Percentiles rank a stretch among this genome's conserved stretches.
Evolutionary conservation across 2,113 vertebrate genomes (phyloP).

Genomic region (Coreoperca whiteheadi): DNA sequence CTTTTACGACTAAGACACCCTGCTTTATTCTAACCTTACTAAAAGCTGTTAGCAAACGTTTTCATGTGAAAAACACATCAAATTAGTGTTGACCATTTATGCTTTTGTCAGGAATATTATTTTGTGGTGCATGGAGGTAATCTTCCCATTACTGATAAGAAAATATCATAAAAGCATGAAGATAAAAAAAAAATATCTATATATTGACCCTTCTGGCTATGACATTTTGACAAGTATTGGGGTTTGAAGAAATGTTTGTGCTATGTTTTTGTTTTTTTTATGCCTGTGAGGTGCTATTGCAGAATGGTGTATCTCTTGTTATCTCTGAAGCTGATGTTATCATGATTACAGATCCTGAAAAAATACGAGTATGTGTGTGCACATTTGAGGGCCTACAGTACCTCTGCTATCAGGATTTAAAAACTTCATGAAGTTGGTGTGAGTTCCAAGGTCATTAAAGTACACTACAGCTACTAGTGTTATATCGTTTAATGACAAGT

Average conservation of each 20-base stretch:
- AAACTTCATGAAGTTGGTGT: constrained; percentile 3
- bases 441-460: constrained; percentile 7
- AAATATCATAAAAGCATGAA: neutral
- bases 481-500: neutral
- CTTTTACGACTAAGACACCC: neutral
- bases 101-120: neutral
- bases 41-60: neutral
- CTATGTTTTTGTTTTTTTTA: constrained; percentile 2
- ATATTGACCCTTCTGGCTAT: neutral
- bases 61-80: neutral
- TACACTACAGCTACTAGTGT: neutral
- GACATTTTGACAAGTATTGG: neutral
- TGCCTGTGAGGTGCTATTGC: constrained; percentile 11
- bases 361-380: constrained; percentile 8
- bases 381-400: constrained; percentile 8
- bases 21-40: neutral
- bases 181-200: neutral
- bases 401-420: constrained; percentile 19
- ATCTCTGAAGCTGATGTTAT: constrained; percentile 48
- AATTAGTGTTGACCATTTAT: neutral
- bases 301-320: constrained; percentile 25
- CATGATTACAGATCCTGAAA: constrained; percentile 42
- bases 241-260: neutral
- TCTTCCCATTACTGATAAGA: neutral
- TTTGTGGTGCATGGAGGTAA: neutral